Conservation (phyloP, 2,113 vertebrate genomes). For the Paradoxurus hermaphroditus region DNA sequence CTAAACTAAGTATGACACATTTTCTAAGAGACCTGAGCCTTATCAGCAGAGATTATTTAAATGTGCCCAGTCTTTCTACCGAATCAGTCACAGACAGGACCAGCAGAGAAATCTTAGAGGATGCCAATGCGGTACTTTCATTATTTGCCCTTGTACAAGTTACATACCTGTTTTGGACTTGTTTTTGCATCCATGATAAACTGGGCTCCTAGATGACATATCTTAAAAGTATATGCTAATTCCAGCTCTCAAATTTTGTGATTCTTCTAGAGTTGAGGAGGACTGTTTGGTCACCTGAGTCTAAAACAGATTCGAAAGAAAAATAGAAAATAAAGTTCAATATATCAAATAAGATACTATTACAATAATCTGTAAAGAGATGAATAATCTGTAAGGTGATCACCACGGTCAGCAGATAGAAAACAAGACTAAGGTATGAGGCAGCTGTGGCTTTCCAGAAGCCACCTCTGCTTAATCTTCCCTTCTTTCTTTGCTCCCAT, state of each 20-base stretch:
- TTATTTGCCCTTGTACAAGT: conserved; percentile 1
- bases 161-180: background rate
- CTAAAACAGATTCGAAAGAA: conserved; percentile 16
- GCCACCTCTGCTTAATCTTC: background rate
- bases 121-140: background rate
- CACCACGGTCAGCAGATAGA: background rate
- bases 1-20: background rate
- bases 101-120: background rate
- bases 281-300: background rate
- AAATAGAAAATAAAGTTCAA: background rate
- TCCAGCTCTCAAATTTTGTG: conserved; percentile 24
- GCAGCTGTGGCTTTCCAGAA: background rate
- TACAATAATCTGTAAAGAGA: background rate
- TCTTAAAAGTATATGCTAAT: background rate
- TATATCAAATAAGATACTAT: background rate
- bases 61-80: background rate
- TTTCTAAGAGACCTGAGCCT: background rate
- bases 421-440: background rate
- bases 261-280: background rate
- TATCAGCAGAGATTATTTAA: background rate
- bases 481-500: background rate
- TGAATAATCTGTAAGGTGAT: background rate
- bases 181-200: conserved; percentile 1
- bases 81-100: background rate
- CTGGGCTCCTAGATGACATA: background rate